Conservation (phyloP, 2,113 vertebrate species). For the Bubo bubo region DNA sequence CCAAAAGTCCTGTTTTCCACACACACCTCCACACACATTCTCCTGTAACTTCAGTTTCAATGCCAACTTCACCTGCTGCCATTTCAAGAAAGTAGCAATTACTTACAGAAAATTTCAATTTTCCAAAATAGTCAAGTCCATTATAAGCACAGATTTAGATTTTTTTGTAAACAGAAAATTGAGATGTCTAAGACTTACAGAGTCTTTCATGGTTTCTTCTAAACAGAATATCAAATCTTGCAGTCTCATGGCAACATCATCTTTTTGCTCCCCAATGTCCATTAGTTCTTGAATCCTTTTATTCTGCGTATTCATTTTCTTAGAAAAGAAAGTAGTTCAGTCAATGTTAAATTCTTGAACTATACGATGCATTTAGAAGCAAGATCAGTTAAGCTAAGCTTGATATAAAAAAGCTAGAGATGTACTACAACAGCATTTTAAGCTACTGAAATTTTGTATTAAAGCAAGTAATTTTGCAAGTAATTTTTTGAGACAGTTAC, state of each 20-base stretch:
- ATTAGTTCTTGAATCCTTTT: constrained; percentile 76
- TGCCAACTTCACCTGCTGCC: no score
- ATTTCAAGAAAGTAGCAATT: neutral
- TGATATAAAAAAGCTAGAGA: neutral
- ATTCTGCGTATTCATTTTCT: constrained; percentile 77
- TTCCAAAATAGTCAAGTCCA: neutral
- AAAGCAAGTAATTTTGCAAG: neutral
- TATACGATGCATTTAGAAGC: neutral
- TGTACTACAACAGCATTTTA: neutral
- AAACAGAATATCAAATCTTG: constrained; percentile 66
- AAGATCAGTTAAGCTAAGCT: neutral
- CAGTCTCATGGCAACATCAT: constrained; percentile 69
- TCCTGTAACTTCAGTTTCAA: no score
- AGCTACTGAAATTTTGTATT: neutral
- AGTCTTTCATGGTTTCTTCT: constrained; percentile 45
- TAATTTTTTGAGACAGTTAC: constrained; percentile 59
- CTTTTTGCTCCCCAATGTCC: constrained; percentile 78
- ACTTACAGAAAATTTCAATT: neutral
- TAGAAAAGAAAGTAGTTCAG: neutral
- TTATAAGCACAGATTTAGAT: neutral
- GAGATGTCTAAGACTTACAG: constrained; percentile 69
- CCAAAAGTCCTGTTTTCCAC: no score
- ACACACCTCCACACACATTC: no score
- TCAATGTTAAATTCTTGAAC: neutral
- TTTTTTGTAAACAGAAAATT: neutral